A percentile compares a stretch with the other conserved stretches of the same genome.
phyloP scores from a whole-genome alignment of 2,888 invertebrate genomes.

The Nebria salina region DNA sequence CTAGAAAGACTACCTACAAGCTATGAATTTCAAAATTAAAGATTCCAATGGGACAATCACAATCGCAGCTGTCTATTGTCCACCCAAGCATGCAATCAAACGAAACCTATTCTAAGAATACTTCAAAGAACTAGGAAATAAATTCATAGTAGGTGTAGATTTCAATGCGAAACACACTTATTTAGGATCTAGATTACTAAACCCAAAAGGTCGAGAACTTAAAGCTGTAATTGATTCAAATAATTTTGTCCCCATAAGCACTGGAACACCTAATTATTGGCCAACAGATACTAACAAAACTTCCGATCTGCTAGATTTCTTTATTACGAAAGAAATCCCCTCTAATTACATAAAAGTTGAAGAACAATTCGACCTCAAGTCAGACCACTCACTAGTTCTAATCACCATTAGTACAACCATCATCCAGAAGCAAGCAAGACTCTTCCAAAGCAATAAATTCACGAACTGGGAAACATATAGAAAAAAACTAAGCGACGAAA shows the following conservation, averaged over 20 bases:
- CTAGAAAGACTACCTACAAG: too few relatives aligned
- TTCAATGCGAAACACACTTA: slow-evolving; percentile 50
- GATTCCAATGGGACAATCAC: too few relatives aligned
- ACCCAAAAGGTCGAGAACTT: slow-evolving; percentile 47
- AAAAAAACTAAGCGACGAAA: slow-evolving; percentile 19
- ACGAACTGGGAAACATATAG: slow-evolving; percentile 24
- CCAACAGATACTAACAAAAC: too few relatives aligned
- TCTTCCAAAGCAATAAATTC: slow-evolving; percentile 19
- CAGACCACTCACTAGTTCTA: too few relatives aligned
- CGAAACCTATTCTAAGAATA: slow-evolving; percentile 47
- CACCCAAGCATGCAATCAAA: slow-evolving; percentile 50
- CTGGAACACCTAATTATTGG: too few relatives aligned
- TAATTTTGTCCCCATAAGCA: slow-evolving; percentile 26
- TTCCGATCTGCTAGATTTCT: too few relatives aligned
- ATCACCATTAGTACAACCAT: too few relatives aligned
- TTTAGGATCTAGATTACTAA: slow-evolving; percentile 50
- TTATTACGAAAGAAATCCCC: too few relatives aligned
- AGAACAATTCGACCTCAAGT: too few relatives aligned
- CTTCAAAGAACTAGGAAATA: slow-evolving; percentile 46
- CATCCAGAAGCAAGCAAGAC: too few relatives aligned
- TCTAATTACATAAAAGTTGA: too few relatives aligned
- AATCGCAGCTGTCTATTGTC: slow-evolving; percentile 50
- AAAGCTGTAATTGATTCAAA: slow-evolving; percentile 5
- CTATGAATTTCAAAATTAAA: too few relatives aligned
- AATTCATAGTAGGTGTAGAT: slow-evolving; percentile 51